Base-by-base conservation (phyloP, 2,113 vertebrate genomes). In the Mustela nigripes region DNA sequence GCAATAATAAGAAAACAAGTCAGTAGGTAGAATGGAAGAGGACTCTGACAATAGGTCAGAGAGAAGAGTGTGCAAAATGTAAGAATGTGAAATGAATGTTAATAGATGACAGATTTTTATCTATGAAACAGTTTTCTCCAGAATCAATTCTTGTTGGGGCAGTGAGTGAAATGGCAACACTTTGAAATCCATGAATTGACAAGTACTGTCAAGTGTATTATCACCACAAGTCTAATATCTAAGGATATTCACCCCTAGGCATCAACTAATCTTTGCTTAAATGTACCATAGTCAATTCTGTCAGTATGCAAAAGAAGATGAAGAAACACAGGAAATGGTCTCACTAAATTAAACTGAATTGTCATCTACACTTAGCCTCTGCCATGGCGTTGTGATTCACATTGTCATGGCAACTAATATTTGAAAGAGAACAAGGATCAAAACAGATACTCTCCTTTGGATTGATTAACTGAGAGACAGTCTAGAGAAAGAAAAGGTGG, bases 181-280 rank as follows among this genome's bases (percentile, higher is more conserved):
- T 97, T 94, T 96, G 95, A 96, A 97, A 98, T 98, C 62, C n/a
- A 89, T 95, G 89, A 96, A 94, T 84, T 89, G 93, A 73, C 87
- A 97, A 98, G 83, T 87, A 96, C 76, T 94, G 83, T 96, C 96
- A 91, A 96, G 85, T 91, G 84, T 92, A 53, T 97, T 97, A 86
- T 96, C 91, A 96, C 87, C 67, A 26, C 39, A 81, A 94, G 71
- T 76, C 58, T 95, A 96, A 85, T 88, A 95, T 95, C 92, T 90
- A 89, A 97, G 81, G 90, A 85, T 92, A 97, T 92, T 97, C 95
- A 92, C 80, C 95, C 74, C 71, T 63, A 95, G 96, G 96, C 79
- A 0, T 96, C 95, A 96, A 95, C 84, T 97, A 94, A 98, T 98
- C 87, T 97, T 96, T 96, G 80, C 73, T 96, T 97, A 97, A 98